Evolutionary conservation across 1,140 invertebrate species (phyloP).

Genomic region (Galleria mellonella): DNA sequence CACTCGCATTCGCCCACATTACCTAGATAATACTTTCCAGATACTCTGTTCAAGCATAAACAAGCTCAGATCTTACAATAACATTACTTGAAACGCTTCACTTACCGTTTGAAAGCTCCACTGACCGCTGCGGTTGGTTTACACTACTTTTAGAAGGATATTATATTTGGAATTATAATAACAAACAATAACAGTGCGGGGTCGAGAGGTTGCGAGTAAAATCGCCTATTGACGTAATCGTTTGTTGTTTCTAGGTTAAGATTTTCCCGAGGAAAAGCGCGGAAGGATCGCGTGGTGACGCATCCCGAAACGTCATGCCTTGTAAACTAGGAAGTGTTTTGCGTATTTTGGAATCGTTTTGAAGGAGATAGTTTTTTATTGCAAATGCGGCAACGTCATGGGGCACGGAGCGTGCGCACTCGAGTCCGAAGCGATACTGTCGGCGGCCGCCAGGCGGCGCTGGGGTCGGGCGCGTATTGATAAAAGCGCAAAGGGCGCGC

Average conservation of each 20-base stretch:
- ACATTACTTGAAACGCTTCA: conserved; percentile 17
- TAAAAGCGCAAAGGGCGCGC: conserved; percentile 57
- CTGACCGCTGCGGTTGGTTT: conserved; percentile 11
- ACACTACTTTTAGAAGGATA: conserved; percentile 34
- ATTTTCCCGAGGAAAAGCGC: conserved; percentile 2
- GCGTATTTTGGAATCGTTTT: conserved; percentile 51
- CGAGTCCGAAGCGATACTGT: conserved; percentile 37
- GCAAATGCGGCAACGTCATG: conserved; percentile 48
- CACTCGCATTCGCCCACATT: conserved; percentile 24
- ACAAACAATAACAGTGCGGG: conserved; percentile 45
- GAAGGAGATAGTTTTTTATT: conserved; percentile 37
- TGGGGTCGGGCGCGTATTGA: conserved; percentile 44
- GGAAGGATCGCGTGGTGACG: conserved; percentile 13
- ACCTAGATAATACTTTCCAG: conserved; percentile 26
- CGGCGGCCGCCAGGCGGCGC: conserved; percentile 48
- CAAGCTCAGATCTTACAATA: conserved; percentile 21
- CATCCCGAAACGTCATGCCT: conserved; percentile 12
- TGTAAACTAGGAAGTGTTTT: conserved; percentile 17
- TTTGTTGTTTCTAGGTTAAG: conserved; percentile 20
- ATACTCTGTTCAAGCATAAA: conserved; percentile 12
- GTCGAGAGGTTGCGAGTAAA: conserved; percentile 19
- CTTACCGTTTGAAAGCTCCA: conserved; percentile 40
- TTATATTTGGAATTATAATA: conserved; percentile 27
- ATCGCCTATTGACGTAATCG: conserved; percentile 36
- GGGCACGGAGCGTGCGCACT: conserved; percentile 59